phyloP scores from a whole-genome alignment of 37 sponge, comb jelly and placozoan species.

The Cliona cf. orientalis region DNA sequence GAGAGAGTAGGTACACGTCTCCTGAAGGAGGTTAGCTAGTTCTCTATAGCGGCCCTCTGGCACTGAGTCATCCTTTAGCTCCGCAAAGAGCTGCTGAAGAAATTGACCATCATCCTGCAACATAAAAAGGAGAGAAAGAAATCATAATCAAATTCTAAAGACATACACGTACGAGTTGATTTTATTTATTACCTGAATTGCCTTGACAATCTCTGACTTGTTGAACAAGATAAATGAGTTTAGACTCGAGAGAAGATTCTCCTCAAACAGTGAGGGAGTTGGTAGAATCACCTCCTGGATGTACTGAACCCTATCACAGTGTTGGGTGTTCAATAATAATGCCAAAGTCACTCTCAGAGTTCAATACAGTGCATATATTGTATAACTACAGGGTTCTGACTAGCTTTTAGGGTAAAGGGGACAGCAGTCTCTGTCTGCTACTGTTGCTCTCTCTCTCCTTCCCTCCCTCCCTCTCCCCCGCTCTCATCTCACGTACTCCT shows the following conservation, averaged over 20 bases:
- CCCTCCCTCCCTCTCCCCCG: constrained; percentile 1
- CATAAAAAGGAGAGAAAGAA: background rate
- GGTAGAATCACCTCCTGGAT: constrained; percentile 96
- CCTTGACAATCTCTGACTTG: constrained; percentile 87
- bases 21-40: constrained; percentile 46
- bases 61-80: constrained; percentile 49
- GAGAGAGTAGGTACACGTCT: constrained; percentile 44
- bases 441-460: background rate
- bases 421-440: background rate
- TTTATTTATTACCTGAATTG: constrained; percentile 71
- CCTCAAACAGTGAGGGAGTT: constrained; percentile 97
- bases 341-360: too few relatives aligned
- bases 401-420: background rate
- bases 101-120: constrained; percentile 72
- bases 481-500: background rate
- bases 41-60: constrained; percentile 52
- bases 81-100: constrained; percentile 64
- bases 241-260: constrained; percentile 91
- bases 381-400: background rate
- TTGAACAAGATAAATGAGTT: constrained; percentile 83
- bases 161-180: background rate
- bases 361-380: background rate
- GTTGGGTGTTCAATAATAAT: background rate
- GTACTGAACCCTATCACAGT: constrained; percentile 75
- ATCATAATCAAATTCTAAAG: background rate